A percentile compares a stretch with the other conserved stretches of the same genome.
Conservation (phyloP, 2,797 vertebrate species). For the Heterohyrax brucei region DNA sequence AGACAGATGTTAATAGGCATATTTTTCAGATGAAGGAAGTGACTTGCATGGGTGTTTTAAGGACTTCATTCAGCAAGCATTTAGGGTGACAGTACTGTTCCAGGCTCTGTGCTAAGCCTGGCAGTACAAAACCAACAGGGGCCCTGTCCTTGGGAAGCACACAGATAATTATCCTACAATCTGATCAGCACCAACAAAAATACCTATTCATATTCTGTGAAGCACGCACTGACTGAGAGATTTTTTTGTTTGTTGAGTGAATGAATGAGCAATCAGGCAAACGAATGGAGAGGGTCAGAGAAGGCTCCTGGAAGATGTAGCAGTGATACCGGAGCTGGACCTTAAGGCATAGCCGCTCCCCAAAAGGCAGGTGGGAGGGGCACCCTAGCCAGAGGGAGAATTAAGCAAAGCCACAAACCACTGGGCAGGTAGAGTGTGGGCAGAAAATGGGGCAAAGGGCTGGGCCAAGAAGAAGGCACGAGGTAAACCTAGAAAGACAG, state of each 20-base stretch:
- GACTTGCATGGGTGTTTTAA: neutral
- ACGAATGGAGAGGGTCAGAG: constrained; percentile 2
- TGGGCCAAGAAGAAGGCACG: neutral
- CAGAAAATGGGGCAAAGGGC: neutral
- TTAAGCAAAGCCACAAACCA: neutral
- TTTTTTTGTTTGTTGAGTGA: neutral
- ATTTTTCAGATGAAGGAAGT: constrained; percentile 56
- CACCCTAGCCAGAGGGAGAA: neutral
- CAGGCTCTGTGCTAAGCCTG: neutral
- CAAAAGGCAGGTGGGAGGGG: neutral
- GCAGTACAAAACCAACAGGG: neutral
- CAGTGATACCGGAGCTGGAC: neutral
- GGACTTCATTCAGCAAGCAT: neutral
- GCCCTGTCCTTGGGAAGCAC: neutral
- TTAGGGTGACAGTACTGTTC: neutral
- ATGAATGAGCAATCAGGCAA: constrained; percentile 31
- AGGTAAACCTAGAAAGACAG: neutral
- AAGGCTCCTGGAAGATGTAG: constrained; percentile 52
- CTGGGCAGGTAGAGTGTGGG: neutral
- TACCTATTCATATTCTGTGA: neutral
- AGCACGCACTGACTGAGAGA: constrained; percentile 3
- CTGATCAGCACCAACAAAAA: neutral
- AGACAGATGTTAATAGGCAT: neutral
- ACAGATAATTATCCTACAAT: neutral
- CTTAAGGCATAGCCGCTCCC: neutral